phyloP scores from a whole-genome alignment of 2,888 invertebrate species.

The Psylliodes chrysocephalus region DNA sequence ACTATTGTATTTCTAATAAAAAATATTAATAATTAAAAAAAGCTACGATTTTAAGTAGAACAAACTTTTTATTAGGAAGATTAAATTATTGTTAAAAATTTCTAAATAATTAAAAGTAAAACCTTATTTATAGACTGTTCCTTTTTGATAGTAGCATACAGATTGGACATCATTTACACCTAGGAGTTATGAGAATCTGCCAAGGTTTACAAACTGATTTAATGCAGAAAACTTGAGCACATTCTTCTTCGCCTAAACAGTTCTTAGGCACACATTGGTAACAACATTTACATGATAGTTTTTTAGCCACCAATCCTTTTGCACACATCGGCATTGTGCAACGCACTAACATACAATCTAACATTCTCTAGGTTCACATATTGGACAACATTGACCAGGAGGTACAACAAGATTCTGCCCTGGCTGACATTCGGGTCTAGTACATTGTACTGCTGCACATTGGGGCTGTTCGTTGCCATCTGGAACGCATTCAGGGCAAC shows the following conservation, averaged over 20 bases:
- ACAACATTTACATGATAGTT: background rate
- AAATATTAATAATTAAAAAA: too few species aligned
- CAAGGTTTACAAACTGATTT: background rate
- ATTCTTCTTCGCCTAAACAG: background rate
- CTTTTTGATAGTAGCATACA: background rate
- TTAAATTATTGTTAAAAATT: too few species aligned
- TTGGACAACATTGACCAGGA: slow-evolving; percentile 8
- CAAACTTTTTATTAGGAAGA: too few species aligned
- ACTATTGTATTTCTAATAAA: too few species aligned
- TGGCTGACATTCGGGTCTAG: background rate
- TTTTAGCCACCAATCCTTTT: background rate
- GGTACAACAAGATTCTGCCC: background rate
- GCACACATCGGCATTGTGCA: background rate
- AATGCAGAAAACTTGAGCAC: too few species aligned
- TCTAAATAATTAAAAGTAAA: too few species aligned
- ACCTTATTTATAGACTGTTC: too few species aligned
- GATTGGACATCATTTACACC: background rate
- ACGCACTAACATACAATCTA: background rate
- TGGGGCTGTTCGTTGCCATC: too few species aligned
- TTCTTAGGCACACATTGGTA: background rate
- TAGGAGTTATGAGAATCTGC: background rate
- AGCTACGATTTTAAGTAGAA: too few species aligned
- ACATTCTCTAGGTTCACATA: slow-evolving; percentile 1
- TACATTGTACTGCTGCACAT: too few species aligned
- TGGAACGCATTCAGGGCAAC: slow-evolving; percentile 8